Evolutionary conservation across 2,888 invertebrate species (phyloP), one percentile per base, ranked within the genome.

Genomic region (Limenitis camilla): DNA sequence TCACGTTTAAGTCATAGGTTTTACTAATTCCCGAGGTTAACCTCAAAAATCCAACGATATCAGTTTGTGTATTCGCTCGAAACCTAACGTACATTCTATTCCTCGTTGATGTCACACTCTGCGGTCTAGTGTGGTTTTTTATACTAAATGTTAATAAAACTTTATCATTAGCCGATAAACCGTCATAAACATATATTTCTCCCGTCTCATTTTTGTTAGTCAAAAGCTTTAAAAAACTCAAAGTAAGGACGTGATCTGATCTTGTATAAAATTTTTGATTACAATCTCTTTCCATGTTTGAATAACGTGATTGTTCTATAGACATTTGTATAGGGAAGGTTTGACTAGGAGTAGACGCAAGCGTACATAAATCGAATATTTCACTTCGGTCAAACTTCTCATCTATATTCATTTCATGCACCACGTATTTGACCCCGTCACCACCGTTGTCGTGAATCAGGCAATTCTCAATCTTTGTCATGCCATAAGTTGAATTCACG

Each of bases 351-450:
- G 94, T 93, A 1, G 93, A 93, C 0, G 96, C 94, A 48, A 95
- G 87, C 1, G 94, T 93, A 76, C 97, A 97, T 61, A 97, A 91
- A 73, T 96, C 96, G 62, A 92, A 92, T 62, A 94, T 91, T 64
- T 93, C 92, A 47, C 91, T 91, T 52, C 93, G 89, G 76, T 95
- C 94, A 42, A 91, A 89, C 63, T 91, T 90, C 68, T 93, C 92
- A 60, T 94, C 92, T 5, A 93, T 91, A 59, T 92, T 89, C 70
- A 93, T 90, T 78, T 96, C 95, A 65, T 94, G 93, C 49, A 93
- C 93, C 10, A 95, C 91, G 74, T 94, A 97, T 75, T 94, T 93
- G 48, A 98, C 85, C 29, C 98, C 98, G 76, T 98, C 97, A 1
- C 93, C 97, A 5, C 94, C 95, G 76, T 98, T 98, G 63, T 94